These are phyloP conservation scores for Sceloporus tristichus DNA, from an alignment of 2,113 vertebrate species.

Conservation along the genomic window DNA sequence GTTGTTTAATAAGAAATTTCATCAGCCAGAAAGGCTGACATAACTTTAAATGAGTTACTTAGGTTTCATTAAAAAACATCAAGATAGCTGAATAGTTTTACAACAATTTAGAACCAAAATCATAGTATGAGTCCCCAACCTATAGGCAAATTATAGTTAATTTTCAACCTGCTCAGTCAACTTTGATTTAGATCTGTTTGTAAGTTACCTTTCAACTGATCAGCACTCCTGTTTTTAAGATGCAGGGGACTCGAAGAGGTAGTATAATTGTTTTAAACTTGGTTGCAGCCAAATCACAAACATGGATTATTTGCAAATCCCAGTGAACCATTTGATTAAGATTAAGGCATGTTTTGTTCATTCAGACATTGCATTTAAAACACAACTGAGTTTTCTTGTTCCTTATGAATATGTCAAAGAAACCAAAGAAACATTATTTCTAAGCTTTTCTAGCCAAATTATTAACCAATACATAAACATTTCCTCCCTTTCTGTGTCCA, in stretches of 20 bases:
- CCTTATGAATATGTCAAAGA: no score
- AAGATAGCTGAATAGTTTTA: neutral
- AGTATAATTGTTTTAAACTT: neutral
- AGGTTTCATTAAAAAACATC: neutral
- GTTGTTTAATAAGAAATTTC: neutral
- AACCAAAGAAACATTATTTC: neutral
- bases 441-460: neutral
- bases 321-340: no score
- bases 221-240: neutral
- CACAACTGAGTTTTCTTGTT: neutral
- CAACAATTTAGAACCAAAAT: neutral
- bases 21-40: neutral
- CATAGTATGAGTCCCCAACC: neutral
- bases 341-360: neutral
- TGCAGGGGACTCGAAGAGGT: neutral
- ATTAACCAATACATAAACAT: neutral
- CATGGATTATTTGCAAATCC: no score
- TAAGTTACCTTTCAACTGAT: neutral
- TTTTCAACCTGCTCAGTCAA: neutral
- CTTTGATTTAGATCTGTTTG: neutral
- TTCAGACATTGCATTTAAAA: neutral
- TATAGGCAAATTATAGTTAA: constrained; percentile 1
- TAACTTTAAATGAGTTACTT: neutral
- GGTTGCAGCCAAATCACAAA: neutral
- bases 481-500: neutral